phyloP scores from a whole-genome alignment of 2,113 vertebrate genomes.

The Rana temporaria region DNA sequence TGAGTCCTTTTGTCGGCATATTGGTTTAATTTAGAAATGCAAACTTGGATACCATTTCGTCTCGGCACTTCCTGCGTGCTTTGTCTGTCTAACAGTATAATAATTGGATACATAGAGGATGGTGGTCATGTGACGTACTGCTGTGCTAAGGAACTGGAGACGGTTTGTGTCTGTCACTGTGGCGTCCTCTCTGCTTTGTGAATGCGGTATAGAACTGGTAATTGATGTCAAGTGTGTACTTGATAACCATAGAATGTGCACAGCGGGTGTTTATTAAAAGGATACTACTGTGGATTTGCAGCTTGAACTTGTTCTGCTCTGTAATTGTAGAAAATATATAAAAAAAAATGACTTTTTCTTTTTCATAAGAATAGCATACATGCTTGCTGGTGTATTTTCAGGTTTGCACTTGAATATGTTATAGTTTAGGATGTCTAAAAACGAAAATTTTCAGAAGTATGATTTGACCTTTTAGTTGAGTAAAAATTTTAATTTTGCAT shows the following conservation, averaged over 20 bases:
- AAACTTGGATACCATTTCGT: conserved; percentile 14
- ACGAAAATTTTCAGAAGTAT: too few relatives aligned
- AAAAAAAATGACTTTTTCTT: too few relatives aligned
- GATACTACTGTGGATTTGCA: too few relatives aligned
- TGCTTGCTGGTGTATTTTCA: too few relatives aligned
- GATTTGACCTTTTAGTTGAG: too few relatives aligned
- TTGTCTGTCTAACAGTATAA: conserved; percentile 17
- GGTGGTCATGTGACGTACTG: neutral
- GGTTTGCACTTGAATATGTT: too few relatives aligned
- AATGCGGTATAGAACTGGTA: conserved; percentile 3
- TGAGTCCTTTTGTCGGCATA: conserved; percentile 1
- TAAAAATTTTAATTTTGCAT: too few relatives aligned
- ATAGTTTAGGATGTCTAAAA: too few relatives aligned
- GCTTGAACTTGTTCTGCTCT: too few relatives aligned
- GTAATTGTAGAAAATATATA: too few relatives aligned
- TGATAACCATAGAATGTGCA: neutral
- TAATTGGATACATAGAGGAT: conserved; percentile 23
- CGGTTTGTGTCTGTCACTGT: neutral
- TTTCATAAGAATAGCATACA: too few relatives aligned
- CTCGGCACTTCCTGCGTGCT: conserved; percentile 1
- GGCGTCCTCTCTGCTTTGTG: neutral
- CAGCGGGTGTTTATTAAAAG: neutral
- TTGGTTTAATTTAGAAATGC: conserved; percentile 24
- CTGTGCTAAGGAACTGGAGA: neutral
- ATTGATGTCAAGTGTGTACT: conserved; percentile 35